phyloP scores from a whole-genome alignment of 2,797 vertebrate species.

The Mastacembelus armatus region DNA sequence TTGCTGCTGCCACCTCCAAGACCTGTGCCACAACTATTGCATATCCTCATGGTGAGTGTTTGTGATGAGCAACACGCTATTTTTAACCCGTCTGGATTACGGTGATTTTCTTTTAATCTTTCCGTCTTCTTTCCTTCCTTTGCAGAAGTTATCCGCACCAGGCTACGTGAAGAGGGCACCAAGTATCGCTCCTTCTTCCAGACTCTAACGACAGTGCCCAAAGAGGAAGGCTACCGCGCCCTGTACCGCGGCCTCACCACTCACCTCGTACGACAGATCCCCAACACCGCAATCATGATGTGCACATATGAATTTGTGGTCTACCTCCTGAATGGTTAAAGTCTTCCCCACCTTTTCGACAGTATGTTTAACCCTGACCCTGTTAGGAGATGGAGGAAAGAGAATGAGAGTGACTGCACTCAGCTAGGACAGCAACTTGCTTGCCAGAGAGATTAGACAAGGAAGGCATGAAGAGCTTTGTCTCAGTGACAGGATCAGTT shows the following conservation, averaged over 20 bases:
- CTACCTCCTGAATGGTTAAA: conserved; percentile 95
- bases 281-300: conserved; percentile 99
- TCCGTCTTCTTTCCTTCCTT: background rate
- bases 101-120: background rate
- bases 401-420: conserved; percentile 40
- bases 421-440: conserved; percentile 31
- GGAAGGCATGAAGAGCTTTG: conserved; percentile 17
- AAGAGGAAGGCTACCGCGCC: conserved; percentile 94
- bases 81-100: fast-evolving
- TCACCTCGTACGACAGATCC: conserved; percentile 96
- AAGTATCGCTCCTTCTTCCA: conserved; percentile 97
- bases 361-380: conserved; percentile 32
- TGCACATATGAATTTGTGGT: conserved; percentile 97
- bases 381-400: conserved; percentile 28
- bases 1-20: conserved; percentile 97
- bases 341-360: conserved; percentile 5
- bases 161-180: conserved; percentile 97
- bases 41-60: conserved; percentile 94
- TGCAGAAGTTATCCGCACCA: conserved; percentile 96
- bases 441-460: conserved; percentile 25
- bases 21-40: conserved; percentile 96
- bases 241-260: conserved; percentile 96
- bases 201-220: conserved; percentile 90
- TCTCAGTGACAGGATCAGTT: background rate
- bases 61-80: background rate